These are phyloP conservation scores for Psammodynastes pulverulentus DNA, from an alignment of 2,113 vertebrate species.

Conservation along the genomic window DNA sequence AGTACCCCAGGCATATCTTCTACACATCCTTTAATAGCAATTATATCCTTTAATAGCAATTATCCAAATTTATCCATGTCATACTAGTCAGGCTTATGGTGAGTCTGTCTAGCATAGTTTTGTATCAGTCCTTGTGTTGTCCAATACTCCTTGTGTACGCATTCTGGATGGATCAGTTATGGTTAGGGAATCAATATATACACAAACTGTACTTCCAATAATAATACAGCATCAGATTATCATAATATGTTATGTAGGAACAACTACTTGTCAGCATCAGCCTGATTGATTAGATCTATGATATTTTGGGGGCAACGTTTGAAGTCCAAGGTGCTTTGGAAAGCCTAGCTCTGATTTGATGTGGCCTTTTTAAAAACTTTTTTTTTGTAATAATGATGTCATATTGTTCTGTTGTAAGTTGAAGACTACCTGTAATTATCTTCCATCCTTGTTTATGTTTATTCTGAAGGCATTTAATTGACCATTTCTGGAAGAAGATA, in stretches of 20 bases:
- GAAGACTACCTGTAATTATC: neutral
- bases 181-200: neutral
- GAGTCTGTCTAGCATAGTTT: neutral
- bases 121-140: neutral
- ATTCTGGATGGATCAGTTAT: neutral
- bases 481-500: neutral
- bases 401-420: neutral
- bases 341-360: neutral
- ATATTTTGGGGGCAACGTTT: neutral
- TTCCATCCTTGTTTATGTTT: neutral
- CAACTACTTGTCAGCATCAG: neutral
- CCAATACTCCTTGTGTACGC: neutral
- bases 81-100: neutral
- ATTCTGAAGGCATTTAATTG: neutral
- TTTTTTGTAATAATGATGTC: neutral
- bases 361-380: too few species aligned
- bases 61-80: neutral
- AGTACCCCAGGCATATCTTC: neutral
- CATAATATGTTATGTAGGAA: neutral
- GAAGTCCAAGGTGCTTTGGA: neutral
- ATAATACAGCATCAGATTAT: neutral
- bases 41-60: neutral
- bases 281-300: neutral
- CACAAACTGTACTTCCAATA: neutral
- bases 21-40: neutral